These are phyloP conservation scores for Syngnathus floridae DNA, from an alignment of 2,113 vertebrate genomes.

Conservation along the genomic window DNA sequence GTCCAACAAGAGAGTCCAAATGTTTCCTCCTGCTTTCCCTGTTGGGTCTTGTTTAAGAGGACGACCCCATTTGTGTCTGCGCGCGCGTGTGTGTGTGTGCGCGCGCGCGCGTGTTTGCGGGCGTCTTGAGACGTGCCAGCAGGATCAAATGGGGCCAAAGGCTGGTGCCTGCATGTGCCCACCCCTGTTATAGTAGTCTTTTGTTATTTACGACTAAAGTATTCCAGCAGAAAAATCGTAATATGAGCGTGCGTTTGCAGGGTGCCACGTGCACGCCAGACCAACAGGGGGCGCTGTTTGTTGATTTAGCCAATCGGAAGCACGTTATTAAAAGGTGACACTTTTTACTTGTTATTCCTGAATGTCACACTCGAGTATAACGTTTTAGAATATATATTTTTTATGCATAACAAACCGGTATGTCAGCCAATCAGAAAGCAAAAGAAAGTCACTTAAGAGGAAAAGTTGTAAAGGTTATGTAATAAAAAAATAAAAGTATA, in stretches of 20 bases:
- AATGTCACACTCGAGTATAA: no score
- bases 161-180: background rate
- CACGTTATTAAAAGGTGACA: background rate
- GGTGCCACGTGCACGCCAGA: background rate
- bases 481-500: no score
- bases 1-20: conserved; percentile 66
- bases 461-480: background rate
- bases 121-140: background rate
- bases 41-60: conserved; percentile 45
- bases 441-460: background rate
- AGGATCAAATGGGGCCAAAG: background rate
- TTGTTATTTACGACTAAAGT: background rate
- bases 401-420: background rate
- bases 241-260: background rate
- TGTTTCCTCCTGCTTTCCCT: conserved; percentile 48
- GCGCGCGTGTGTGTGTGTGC: conserved; percentile 76
- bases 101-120: conserved; percentile 57
- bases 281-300: background rate
- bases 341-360: no score
- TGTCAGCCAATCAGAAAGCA: background rate
- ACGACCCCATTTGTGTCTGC: conserved; percentile 73
- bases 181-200: background rate
- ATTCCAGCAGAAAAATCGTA: background rate
- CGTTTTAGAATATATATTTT: background rate
- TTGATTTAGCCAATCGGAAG: background rate